Evolutionary conservation across 2,888 invertebrate species (phyloP).

Genomic region (Terebella lapidaria): DNA sequence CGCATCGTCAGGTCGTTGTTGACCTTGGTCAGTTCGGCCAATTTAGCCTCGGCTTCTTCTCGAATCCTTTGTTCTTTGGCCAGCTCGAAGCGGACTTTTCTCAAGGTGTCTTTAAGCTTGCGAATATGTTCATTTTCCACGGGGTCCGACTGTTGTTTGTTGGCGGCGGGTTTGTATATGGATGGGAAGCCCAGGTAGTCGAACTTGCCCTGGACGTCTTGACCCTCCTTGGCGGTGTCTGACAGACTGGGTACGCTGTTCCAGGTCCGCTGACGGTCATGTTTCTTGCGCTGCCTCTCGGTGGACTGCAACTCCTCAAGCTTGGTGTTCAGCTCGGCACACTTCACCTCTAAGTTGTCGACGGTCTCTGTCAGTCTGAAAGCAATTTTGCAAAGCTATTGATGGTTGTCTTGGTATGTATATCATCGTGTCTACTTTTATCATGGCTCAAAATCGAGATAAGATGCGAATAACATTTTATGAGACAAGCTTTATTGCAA

Average conservation of each 20-base stretch:
- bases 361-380: conserved; percentile 17
- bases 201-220: conserved; percentile 16
- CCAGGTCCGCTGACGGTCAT: conserved; percentile 28
- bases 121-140: conserved; percentile 23
- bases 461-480: no score
- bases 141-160: neutral
- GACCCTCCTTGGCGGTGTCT: conserved; percentile 58
- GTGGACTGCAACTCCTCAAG: conserved; percentile 65
- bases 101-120: conserved; percentile 38
- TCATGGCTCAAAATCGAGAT: no score
- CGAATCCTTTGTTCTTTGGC: conserved; percentile 36
- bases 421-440: no score
- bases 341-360: conserved; percentile 71
- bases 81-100: conserved; percentile 36
- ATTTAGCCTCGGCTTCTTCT: conserved; percentile 38
- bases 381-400: no score
- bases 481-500: no score
- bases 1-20: conserved; percentile 37
- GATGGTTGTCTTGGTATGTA: no score
- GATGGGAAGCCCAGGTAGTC: conserved; percentile 35
- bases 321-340: conserved; percentile 76
- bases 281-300: conserved; percentile 30
- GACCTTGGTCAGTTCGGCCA: conserved; percentile 34
- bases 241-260: conserved; percentile 25
- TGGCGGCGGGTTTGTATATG: conserved; percentile 19